Conservation (phyloP, 1,140 invertebrate species). For the Hyles vespertilio region DNA sequence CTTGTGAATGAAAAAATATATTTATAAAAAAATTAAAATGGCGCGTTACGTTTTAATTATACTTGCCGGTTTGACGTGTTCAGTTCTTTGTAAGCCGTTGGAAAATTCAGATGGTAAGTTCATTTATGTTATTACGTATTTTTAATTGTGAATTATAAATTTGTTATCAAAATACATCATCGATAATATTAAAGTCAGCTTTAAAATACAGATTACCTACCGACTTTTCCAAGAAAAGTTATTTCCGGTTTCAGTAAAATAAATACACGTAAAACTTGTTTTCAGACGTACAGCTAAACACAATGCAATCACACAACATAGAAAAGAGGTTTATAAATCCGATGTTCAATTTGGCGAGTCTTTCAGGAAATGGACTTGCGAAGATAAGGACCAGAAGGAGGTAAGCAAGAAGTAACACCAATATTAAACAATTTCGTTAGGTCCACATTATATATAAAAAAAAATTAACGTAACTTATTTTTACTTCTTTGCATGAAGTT, state of each 20-base stretch:
- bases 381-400: slow-evolving; percentile 49
- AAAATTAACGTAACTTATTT: too few species aligned
- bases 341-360: slow-evolving; percentile 28
- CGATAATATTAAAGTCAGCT: too few species aligned
- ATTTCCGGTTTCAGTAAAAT: too few species aligned
- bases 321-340: slow-evolving; percentile 46
- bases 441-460: too few species aligned
- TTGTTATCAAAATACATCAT: too few species aligned
- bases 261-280: neutral
- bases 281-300: slow-evolving; percentile 15
- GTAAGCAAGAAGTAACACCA: slow-evolving; percentile 19
- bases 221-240: too few species aligned
- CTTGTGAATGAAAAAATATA: neutral
- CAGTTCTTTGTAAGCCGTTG: slow-evolving; percentile 11
- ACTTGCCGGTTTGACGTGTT: slow-evolving; percentile 8
- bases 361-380: slow-evolving; percentile 15
- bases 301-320: slow-evolving; percentile 26
- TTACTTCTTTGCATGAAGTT: too few species aligned
- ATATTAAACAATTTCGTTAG: too few species aligned
- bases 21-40: neutral
- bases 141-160: neutral
- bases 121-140: neutral
- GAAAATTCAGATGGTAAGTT: slow-evolving; percentile 13
- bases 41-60: slow-evolving; percentile 7
- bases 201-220: too few species aligned